Conservation (phyloP, 1,140 invertebrate genomes). For the Orius laevigatus region DNA sequence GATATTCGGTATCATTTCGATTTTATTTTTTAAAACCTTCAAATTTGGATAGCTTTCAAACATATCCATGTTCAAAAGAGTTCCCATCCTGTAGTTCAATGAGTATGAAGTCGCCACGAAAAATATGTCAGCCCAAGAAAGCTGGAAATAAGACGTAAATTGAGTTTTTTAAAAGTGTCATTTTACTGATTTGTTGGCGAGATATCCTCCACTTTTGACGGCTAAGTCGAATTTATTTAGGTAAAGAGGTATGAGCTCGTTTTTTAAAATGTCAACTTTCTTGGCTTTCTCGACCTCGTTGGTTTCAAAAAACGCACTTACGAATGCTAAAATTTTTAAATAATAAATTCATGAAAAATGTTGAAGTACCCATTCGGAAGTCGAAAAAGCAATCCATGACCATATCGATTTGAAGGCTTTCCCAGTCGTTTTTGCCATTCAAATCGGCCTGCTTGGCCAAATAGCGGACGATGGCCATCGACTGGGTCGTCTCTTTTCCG, state of each 20-base stretch:
- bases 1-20: conserved; percentile 30
- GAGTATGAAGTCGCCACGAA: conserved; percentile 40
- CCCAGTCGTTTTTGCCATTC: conserved; percentile 26
- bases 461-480: conserved; percentile 33
- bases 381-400: conserved; percentile 4
- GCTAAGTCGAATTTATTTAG: conserved; percentile 34
- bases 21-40: conserved; percentile 29
- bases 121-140: conserved; percentile 45
- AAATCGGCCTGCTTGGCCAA: conserved; percentile 32
- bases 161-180: conserved; percentile 34
- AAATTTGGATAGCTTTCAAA: conserved; percentile 34
- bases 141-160: conserved; percentile 31
- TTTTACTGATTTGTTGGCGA: conserved; percentile 36
- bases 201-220: conserved; percentile 37
- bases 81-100: conserved; percentile 38
- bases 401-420: conserved; percentile 4
- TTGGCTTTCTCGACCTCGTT: conserved; percentile 15
- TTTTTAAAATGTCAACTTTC: conserved; percentile 30
- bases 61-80: conserved; percentile 34
- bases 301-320: not conserved
- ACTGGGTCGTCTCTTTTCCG: conserved; percentile 30
- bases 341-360: too few relatives aligned
- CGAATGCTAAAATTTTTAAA: not conserved
- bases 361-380: conserved; percentile 13
- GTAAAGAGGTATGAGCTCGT: conserved; percentile 35